Percentiles rank a stretch among this genome's conserved stretches.
These are phyloP conservation scores for Radopholus similis DNA, from an alignment of 1,140 invertebrate genomes.

Conservation along the genomic window DNA sequence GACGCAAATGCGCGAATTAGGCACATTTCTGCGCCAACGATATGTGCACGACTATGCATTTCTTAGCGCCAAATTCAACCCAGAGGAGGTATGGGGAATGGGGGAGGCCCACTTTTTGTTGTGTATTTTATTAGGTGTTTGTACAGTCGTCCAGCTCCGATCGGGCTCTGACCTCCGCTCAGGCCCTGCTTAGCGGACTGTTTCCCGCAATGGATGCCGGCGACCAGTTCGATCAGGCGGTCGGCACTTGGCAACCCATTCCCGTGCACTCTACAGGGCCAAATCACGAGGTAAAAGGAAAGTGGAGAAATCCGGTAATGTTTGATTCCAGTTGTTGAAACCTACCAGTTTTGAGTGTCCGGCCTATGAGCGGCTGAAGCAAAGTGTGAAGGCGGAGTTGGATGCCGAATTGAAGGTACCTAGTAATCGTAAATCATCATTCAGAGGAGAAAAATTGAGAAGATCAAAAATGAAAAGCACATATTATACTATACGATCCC, in stretches of 20 bases:
- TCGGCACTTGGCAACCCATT: constrained; percentile 20
- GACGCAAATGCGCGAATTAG: constrained; percentile 20
- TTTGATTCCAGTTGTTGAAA: constrained; percentile 16
- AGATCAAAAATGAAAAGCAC: too few species aligned
- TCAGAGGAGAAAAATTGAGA: too few species aligned
- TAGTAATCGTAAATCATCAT: too few species aligned
- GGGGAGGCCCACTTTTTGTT: not conserved
- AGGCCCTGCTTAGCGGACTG: constrained; percentile 14
- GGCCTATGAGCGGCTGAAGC: constrained; percentile 12
- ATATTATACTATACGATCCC: too few species aligned
- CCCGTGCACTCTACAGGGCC: constrained; percentile 16
- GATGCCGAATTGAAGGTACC: too few species aligned
- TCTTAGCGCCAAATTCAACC: constrained; percentile 1
- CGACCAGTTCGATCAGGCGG: constrained; percentile 8
- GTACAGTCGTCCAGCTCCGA: constrained; percentile 20
- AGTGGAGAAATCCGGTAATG: not conserved
- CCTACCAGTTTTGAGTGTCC: constrained; percentile 19
- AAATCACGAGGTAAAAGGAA: not conserved
- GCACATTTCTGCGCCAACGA: constrained; percentile 11
- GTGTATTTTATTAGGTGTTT: constrained; percentile 14
- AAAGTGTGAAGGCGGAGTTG: not conserved
- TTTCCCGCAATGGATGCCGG: not conserved
- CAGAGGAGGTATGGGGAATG: constrained; percentile 11
- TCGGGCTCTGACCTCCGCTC: constrained; percentile 16
- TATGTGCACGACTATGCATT: constrained; percentile 4